A percentile compares a stretch with the other conserved stretches of the same genome.
These are phyloP conservation scores for Chelon auratus DNA, from an alignment of 2,797 vertebrate genomes.

Conservation along the genomic window DNA sequence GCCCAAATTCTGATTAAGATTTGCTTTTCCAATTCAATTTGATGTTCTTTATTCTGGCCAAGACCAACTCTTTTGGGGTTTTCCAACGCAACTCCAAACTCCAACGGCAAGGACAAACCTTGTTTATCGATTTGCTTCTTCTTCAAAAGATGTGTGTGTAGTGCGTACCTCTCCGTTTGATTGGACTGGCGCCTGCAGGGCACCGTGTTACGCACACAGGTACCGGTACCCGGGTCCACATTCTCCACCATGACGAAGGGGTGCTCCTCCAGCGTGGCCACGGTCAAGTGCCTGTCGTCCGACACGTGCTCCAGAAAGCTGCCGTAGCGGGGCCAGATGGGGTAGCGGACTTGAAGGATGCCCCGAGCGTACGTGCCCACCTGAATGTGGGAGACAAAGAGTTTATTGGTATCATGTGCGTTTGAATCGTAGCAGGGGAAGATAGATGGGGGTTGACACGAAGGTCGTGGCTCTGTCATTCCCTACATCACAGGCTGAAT, in stretches of 20 bases:
- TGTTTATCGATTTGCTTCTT: neutral
- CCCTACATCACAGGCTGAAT: conserved; percentile 5
- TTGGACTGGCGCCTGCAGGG: conserved; percentile 96
- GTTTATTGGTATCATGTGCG: conserved; percentile 2
- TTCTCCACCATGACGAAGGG: conserved; percentile 98
- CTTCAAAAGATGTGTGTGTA: neutral
- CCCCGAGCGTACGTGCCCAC: conserved; percentile 93
- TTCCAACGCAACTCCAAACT: neutral
- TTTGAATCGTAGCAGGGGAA: neutral
- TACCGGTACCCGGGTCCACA: conserved; percentile 91
- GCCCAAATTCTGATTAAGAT: neutral
- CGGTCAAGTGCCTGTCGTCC: conserved; percentile 93
- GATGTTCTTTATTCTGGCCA: neutral
- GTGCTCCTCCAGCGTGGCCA: conserved; percentile 96
- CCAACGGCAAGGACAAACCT: neutral
- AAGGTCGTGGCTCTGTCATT: too few relatives aligned
- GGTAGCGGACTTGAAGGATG: conserved; percentile 95
- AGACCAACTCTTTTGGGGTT: neutral
- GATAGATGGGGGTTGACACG: too few relatives aligned
- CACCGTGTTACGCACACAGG: conserved; percentile 96
- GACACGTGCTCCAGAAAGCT: conserved; percentile 91
- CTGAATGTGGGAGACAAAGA: conserved; percentile 72
- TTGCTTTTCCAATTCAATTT: conserved; percentile 1
- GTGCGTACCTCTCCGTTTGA: conserved; percentile 81
- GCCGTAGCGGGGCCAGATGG: conserved; percentile 96